phyloP scores from a whole-genome alignment of 2,113 vertebrate genomes.

The Ameiurus melas region DNA sequence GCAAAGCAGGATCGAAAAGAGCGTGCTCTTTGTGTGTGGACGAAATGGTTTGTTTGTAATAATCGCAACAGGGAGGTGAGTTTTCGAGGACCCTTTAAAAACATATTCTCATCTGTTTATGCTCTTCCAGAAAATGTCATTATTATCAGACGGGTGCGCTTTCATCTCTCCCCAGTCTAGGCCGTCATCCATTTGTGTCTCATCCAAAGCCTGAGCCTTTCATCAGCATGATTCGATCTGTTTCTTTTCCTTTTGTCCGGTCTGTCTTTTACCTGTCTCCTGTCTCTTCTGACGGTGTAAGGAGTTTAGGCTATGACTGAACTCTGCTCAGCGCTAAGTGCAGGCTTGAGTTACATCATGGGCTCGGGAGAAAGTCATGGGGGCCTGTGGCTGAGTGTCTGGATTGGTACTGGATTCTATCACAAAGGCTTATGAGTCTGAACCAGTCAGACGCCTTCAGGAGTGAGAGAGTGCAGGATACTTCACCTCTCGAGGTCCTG shows the following conservation, averaged over 20 bases:
- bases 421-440: neutral
- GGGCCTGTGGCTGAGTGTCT: conserved; percentile 18
- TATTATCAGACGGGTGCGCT: conserved; percentile 51
- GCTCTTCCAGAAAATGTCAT: conserved; percentile 54
- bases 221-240: conserved; percentile 59
- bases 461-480: conserved; percentile 32
- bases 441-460: conserved; percentile 18
- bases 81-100: conserved; percentile 44
- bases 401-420: conserved; percentile 32
- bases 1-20: neutral
- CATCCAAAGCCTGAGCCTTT: conserved; percentile 48
- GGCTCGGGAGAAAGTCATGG: conserved; percentile 10
- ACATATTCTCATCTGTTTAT: conserved; percentile 58
- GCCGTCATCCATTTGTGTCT: conserved; percentile 51
- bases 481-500: neutral
- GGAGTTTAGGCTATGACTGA: neutral
- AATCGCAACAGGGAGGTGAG: conserved; percentile 41
- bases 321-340: conserved; percentile 1
- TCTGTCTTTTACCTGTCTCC: conserved; percentile 38
- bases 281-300: neutral
- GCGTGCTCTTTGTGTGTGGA: conserved; percentile 9
- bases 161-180: conserved; percentile 55
- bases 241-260: conserved; percentile 37
- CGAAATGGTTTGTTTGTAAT: conserved; percentile 40
- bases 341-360: neutral